These are phyloP conservation scores for Drosophila bipectinata DNA, from an alignment of 1,140 invertebrate species.

Conservation along the genomic window DNA sequence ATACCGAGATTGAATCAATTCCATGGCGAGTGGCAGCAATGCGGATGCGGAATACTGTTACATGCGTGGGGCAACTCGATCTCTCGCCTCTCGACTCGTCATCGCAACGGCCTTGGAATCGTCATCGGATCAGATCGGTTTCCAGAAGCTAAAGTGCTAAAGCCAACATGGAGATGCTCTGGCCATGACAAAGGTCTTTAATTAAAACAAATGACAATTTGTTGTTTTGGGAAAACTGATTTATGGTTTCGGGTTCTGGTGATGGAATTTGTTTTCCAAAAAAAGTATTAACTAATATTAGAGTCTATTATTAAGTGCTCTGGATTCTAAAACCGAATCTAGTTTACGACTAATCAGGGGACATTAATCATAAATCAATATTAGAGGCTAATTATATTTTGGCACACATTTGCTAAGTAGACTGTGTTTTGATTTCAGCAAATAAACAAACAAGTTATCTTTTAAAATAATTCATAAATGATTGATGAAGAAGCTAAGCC, in stretches of 20 bases:
- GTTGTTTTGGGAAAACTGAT: constrained; percentile 1
- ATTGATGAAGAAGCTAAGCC: background rate
- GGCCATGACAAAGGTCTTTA: background rate
- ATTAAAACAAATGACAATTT: constrained; percentile 5
- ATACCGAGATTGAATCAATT: constrained; percentile 7
- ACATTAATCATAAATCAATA: constrained; percentile 4
- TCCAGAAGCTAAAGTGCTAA: background rate
- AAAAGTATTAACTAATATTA: background rate
- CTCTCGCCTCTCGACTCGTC: constrained; percentile 26
- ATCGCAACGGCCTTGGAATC: constrained; percentile 32
- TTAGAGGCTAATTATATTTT: background rate
- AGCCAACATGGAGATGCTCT: constrained; percentile 20
- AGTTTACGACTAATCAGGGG: background rate
- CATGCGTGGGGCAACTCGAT: constrained; percentile 40
- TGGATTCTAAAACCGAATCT: background rate
- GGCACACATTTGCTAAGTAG: background rate
- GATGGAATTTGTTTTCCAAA: background rate
- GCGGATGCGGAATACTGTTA: constrained; percentile 40
- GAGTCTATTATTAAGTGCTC: background rate
- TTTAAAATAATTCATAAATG: background rate
- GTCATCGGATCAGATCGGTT: constrained; percentile 10
- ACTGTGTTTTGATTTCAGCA: background rate
- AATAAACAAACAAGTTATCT: background rate
- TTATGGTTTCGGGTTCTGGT: background rate
- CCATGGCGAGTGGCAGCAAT: constrained; percentile 9